Percentiles rank a stretch among this genome's conserved stretches.
Conservation (phyloP, 2,113 vertebrate species). For the Hippocampus mohnikei region DNA sequence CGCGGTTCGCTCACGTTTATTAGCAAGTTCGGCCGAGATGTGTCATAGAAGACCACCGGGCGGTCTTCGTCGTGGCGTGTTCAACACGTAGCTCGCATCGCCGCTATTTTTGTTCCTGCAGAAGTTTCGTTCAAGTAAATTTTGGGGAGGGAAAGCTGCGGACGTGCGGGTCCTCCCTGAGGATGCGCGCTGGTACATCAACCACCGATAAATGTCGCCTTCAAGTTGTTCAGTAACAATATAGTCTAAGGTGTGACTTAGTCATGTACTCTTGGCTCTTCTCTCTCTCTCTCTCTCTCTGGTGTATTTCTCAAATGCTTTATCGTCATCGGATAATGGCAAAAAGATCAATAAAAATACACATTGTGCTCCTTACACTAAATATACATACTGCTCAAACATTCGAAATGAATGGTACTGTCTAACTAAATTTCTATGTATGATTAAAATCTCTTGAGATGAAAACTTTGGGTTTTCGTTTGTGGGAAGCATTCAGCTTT, state of each 20-base stretch:
- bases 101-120: slow-evolving; percentile 40
- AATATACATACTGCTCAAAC: slow-evolving; percentile 70
- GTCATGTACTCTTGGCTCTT: slow-evolving; percentile 67
- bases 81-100: slow-evolving; percentile 37
- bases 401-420: slow-evolving; percentile 75
- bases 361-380: slow-evolving; percentile 68
- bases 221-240: slow-evolving; percentile 54
- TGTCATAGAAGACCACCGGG: slow-evolving; percentile 27
- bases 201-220: slow-evolving; percentile 63
- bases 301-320: slow-evolving; percentile 70
- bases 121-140: slow-evolving; percentile 35
- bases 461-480: slow-evolving; percentile 33
- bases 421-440: slow-evolving; percentile 74
- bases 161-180: slow-evolving; percentile 1
- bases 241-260: slow-evolving; percentile 67
- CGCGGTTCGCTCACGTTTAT: slow-evolving; percentile 23
- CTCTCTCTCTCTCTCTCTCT: slow-evolving; percentile 57
- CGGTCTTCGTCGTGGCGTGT: slow-evolving; percentile 45
- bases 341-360: slow-evolving; percentile 51
- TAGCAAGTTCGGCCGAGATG: slow-evolving; percentile 23
- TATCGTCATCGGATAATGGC: slow-evolving; percentile 71
- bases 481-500: slow-evolving; percentile 14
- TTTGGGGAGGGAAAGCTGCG: slow-evolving; percentile 23
- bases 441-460: slow-evolving; percentile 76
- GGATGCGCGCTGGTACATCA: slow-evolving; percentile 62